Percentiles rank a stretch among this genome's conserved stretches.
phyloP scores from a whole-genome alignment of 2,797 vertebrate genomes.

The Spinus olivaceus region DNA sequence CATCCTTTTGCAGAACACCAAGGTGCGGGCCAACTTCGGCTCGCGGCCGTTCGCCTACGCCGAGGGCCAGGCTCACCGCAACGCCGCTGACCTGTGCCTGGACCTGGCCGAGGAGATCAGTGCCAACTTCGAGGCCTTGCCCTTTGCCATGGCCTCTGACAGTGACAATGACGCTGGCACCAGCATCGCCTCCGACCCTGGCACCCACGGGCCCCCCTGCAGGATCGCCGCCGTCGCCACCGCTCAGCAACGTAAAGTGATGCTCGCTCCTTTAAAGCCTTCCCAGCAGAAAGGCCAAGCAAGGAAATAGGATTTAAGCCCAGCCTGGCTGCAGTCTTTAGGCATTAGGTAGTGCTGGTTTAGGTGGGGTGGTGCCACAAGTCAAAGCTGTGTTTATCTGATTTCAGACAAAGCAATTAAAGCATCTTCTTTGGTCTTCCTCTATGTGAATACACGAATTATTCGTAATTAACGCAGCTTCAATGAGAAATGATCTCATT shows the following conservation, averaged over 20 bases:
- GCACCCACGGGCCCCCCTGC: conserved; percentile 93
- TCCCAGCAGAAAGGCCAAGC: background rate
- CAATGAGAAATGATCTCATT: background rate
- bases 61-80: conserved; percentile 96
- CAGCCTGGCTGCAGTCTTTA: background rate
- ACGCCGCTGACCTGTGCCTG: conserved; percentile 92
- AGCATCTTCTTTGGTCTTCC: background rate
- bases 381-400: background rate
- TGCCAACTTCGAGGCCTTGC: conserved; percentile 97
- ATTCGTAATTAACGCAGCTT: background rate
- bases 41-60: conserved; percentile 90
- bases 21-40: conserved; percentile 96
- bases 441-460: background rate
- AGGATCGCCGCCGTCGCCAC: conserved; percentile 92
- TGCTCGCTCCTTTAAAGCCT: fast-evolving
- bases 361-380: background rate
- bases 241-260: conserved; percentile 87
- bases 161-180: conserved; percentile 97
- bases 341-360: background rate
- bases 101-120: conserved; percentile 98
- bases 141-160: conserved; percentile 98
- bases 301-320: background rate
- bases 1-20: conserved; percentile 86
- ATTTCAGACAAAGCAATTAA: background rate
- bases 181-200: conserved; percentile 93